Base-by-base conservation (phyloP, 2,113 vertebrate genomes). In the Alethe castanea region DNA sequence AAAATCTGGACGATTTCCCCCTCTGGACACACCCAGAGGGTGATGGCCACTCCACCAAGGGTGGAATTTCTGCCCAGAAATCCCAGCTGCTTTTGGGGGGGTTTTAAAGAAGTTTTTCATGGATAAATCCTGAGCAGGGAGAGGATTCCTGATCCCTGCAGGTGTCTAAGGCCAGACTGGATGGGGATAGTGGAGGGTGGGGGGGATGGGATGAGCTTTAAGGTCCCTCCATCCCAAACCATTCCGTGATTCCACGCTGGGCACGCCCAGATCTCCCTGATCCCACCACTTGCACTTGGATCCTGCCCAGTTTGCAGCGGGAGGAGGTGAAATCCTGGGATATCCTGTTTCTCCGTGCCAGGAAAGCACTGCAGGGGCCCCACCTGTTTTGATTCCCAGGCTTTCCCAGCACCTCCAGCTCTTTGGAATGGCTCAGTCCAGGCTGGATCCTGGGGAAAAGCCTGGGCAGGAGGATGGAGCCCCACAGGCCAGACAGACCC, bases 11-110 rank as follows among this genome's bases (percentile, higher is more conserved):
- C 60, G 33, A 36, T 61, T 74, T 74, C 24, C 36, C 36, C 19
- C 18, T n/a, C 38, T 56, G 1, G 1, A 6, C 12, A 10, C 28
- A 42, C 20, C 35, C 1, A 0, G 22, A 1, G 2, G n/a, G 44
- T 42, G 53, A 52, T 5, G 13, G 35, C 7, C 29, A 3, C 72
- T 52, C 57, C 40, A 12, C 23, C 57, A 16, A n/a, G 40, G 19
- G 8, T 24, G 45, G 47, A 9, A 26, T 5, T 3, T 1, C 42
- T 31, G 28, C 23, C 31, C 65, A 28, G 18, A 50, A 59, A 70
- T 6, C 65, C 20, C 71, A 22, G 22, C 26, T 42, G 23, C 17
- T 50, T 18, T 5, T 4, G 7, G 11, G 11, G 38, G 25, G 12
- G 12, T 4, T 17, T 74, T 18, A 53, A 56, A 23, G 19, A 5